phyloP scores from a whole-genome alignment of 2,888 invertebrate genomes.

The Drepana falcataria region DNA sequence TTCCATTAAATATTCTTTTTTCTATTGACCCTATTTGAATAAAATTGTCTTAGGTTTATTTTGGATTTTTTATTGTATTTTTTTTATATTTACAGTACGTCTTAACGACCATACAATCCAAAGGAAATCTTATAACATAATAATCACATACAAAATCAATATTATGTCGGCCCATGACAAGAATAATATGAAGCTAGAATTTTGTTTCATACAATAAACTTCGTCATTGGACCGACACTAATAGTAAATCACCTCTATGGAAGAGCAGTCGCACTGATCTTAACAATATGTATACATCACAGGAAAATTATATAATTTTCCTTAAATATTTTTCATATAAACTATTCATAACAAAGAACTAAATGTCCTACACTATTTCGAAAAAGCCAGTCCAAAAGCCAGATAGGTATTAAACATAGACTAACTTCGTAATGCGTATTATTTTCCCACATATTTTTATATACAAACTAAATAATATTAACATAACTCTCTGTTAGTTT shows the following conservation, averaged over 20 bases:
- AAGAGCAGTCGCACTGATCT: conserved; percentile 3
- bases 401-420: conserved; percentile 62
- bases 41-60: conserved; percentile 21
- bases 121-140: conserved; percentile 55
- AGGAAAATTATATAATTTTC: conserved; percentile 33
- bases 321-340: conserved; percentile 21
- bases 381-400: conserved; percentile 72
- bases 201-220: conserved; percentile 33
- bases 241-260: conserved; percentile 12
- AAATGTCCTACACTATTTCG: conserved; percentile 54
- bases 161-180: conserved; percentile 39
- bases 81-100: conserved; percentile 62
- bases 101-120: conserved; percentile 53
- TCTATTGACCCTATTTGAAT: conserved; percentile 9
- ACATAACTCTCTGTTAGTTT: conserved; percentile 19
- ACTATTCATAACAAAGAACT: conserved; percentile 44
- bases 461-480: conserved; percentile 53
- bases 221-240: conserved; percentile 6
- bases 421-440: conserved; percentile 75
- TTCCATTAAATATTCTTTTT: conserved; percentile 27
- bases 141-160: conserved; percentile 66
- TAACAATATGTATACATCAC: conserved; percentile 26
- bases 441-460: conserved; percentile 74
- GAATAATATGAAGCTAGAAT: conserved; percentile 45
- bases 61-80: conserved; percentile 61